Evolutionary conservation across 2,797 vertebrate genomes (phyloP), one percentile per base, ranked within the genome.

Genomic region (Hozukius guyotensis): DNA sequence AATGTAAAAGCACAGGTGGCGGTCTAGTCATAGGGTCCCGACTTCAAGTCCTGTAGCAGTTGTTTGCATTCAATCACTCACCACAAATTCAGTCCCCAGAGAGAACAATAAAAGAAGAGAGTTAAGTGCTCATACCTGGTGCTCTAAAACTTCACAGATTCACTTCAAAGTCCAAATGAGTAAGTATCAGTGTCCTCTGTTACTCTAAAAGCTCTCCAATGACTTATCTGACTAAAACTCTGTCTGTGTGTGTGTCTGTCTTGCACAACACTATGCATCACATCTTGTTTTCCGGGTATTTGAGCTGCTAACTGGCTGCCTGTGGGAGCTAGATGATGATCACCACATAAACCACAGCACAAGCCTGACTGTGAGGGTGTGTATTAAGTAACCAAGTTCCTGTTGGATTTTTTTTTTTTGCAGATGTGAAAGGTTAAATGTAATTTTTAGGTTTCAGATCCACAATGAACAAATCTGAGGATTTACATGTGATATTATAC

Each of bases 181-280:
- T 18, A 6, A 29, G 6, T 25, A 29, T 20, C 16, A 7, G 14
- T 53, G 9, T 57, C 46, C 52, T 62, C 52, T 42, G 52, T 10
- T 16, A 31, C 25, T 34, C 57, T 22, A 8, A 25, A 29, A 22
- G 52, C 38, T 61, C 14, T 22, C 55, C 42, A 67, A 2, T 6
- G 73, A 76, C 38, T 71, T 13, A 72, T 68, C 53, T 77, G 4
- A n/a, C 49, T 10, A 9, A 42, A 32, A 4, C 6, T 42, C 12
- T 10, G 2, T 65, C 9, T 36, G 18, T 55, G 3, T 57, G 7
- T 72, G 75, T 52, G 46, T 70, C 3, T 69, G n/a, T 78, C 18
- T 92, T 93, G 69, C 89, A 32, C 62, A 90, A 90, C 68, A 75
- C n/a, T 10, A 27, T 11, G 81, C 80, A 85, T 84, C 81, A 86